Evolutionary conservation across 2,888 invertebrate species (phyloP).

Genomic region (Doris montereyensis): DNA sequence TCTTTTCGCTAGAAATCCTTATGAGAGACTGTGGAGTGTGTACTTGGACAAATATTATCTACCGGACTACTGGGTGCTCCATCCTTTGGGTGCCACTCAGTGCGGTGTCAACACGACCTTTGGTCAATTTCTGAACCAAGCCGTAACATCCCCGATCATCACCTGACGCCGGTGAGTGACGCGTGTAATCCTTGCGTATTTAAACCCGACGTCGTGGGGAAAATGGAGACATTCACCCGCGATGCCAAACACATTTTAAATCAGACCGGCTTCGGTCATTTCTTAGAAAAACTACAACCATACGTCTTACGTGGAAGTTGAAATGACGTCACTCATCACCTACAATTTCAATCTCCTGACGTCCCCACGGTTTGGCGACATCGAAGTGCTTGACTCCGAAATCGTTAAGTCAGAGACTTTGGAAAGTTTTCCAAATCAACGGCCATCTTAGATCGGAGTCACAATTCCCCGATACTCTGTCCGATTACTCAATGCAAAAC

Average conservation of each 20-base stretch:
- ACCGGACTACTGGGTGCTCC: neutral
- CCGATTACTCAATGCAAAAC: neutral
- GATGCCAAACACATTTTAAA: neutral
- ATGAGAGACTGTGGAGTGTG: neutral
- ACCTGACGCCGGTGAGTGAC: neutral
- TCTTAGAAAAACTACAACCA: neutral
- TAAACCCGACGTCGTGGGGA: neutral
- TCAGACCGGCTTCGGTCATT: neutral
- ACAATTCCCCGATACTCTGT: neutral
- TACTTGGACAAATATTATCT: neutral
- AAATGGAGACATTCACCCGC: neutral
- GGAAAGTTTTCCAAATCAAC: neutral
- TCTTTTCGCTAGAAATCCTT: neutral
- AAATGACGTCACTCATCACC: neutral
- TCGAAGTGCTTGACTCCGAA: neutral
- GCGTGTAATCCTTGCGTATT: neutral
- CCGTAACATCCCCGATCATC: neutral
- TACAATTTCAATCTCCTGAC: neutral
- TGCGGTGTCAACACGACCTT: neutral
- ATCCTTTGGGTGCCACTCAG: neutral
- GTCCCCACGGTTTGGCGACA: neutral
- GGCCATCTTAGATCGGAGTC: neutral
- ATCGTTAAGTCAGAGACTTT: neutral
- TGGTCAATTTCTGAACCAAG: neutral
- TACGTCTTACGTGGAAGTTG: neutral